Conservation (phyloP, 2,797 vertebrate species). For the Typhlichthys subterraneus region DNA sequence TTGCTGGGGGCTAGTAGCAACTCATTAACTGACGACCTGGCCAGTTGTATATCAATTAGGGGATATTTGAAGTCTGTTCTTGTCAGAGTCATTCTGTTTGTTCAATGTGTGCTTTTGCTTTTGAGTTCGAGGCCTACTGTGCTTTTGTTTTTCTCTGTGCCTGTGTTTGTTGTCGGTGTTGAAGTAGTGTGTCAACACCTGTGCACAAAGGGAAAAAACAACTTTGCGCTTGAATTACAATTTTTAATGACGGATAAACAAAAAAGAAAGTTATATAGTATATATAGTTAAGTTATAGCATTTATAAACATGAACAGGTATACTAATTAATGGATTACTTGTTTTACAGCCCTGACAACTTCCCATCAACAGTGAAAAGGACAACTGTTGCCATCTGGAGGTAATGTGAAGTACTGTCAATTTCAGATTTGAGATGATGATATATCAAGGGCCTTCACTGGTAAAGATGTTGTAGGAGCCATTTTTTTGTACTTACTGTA, state of each 20-base stretch:
- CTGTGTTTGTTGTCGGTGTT: background rate
- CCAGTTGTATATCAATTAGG: conserved; percentile 77
- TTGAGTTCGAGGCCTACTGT: conserved; percentile 34
- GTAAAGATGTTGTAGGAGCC: background rate
- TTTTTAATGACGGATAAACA: conserved; percentile 13
- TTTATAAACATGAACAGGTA: background rate
- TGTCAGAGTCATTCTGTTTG: conserved; percentile 56
- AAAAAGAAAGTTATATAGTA: background rate
- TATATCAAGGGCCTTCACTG: background rate
- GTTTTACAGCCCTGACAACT: conserved; percentile 11
- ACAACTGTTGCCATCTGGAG: conserved; percentile 69
- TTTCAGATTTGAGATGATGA: background rate
- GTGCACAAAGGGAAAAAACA: conserved; percentile 4
- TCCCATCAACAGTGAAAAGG: conserved; percentile 18
- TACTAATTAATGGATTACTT: conserved; percentile 4
- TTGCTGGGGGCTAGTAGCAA: conserved; percentile 71
- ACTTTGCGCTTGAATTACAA: too few species aligned
- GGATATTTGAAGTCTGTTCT: conserved; percentile 76
- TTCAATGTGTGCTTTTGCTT: conserved; percentile 45
- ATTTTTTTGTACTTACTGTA: conserved; percentile 17
- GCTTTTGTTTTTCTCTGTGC: background rate
- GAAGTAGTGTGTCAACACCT: conserved; percentile 18
- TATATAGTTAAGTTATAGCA: background rate
- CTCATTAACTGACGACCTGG: conserved; percentile 71
- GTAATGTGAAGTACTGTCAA: conserved; percentile 47